These are phyloP conservation scores for Aspidoscelis tigris DNA, from an alignment of 2,113 vertebrate genomes.

Conservation along the genomic window DNA sequence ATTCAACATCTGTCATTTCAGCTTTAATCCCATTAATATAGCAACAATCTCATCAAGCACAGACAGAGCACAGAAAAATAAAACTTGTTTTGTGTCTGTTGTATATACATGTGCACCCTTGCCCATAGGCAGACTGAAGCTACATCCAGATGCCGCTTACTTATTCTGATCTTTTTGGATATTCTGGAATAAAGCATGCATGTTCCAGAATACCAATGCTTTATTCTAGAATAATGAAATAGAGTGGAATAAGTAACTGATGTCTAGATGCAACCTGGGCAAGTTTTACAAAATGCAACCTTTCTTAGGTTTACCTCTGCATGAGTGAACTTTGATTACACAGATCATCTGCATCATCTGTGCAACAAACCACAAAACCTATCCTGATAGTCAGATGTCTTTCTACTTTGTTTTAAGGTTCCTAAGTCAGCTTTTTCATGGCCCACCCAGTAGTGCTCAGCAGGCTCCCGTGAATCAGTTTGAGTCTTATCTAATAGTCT, in stretches of 20 bases:
- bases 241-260: no score
- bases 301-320: background rate
- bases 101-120: background rate
- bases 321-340: background rate
- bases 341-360: constrained; percentile 4
- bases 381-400: background rate
- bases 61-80: constrained; percentile 33
- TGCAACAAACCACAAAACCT: background rate
- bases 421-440: background rate
- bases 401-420: constrained; percentile 1
- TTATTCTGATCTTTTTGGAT: no score
- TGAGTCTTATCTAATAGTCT: no score
- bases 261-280: no score
- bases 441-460: no score
- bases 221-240: no score
- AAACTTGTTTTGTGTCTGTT: background rate
- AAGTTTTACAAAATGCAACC: background rate
- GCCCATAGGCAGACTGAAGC: background rate
- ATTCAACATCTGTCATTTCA: constrained; percentile 41
- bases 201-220: no score
- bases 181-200: no score
- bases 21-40: constrained; percentile 41
- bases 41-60: constrained; percentile 32
- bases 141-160: no score
- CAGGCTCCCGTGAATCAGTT: no score